Conservation (phyloP, 2,888 invertebrate genomes). For the Adelphocoris suturalis region DNA sequence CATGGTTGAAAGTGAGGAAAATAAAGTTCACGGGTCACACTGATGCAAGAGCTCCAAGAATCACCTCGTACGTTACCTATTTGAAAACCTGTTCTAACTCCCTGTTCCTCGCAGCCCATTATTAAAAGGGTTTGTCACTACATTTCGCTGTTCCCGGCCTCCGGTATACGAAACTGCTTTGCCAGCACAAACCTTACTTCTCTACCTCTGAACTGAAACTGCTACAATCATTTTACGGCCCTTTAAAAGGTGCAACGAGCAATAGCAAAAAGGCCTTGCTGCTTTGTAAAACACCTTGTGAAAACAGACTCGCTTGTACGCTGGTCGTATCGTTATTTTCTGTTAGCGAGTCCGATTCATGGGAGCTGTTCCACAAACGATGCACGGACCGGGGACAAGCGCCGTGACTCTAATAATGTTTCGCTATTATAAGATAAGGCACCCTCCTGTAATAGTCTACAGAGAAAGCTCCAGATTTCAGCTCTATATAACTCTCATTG, state of each 20-base stretch:
- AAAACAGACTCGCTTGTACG: slow-evolving; percentile 8
- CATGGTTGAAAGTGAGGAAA: not conserved
- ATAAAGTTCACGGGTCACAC: slow-evolving; percentile 25
- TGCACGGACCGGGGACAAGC: slow-evolving; percentile 23
- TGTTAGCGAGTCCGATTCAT: slow-evolving; percentile 40
- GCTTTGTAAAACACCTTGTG: slow-evolving; percentile 47
- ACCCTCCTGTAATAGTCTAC: slow-evolving; percentile 1
- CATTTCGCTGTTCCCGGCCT: not conserved
- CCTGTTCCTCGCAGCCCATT: not conserved
- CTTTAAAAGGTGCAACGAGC: not conserved
- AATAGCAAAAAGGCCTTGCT: slow-evolving; percentile 12
- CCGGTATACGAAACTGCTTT: slow-evolving; percentile 1
- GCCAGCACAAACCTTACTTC: slow-evolving; percentile 2
- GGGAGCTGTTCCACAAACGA: slow-evolving; percentile 21
- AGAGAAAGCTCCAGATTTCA: not conserved
- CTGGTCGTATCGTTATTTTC: slow-evolving; percentile 51
- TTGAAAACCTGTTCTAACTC: not conserved
- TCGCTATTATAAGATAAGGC: slow-evolving; percentile 38
- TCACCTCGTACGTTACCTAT: slow-evolving; percentile 7
- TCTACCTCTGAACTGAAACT: not conserved
- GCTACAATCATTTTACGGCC: slow-evolving; percentile 23
- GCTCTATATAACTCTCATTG: slow-evolving; percentile 26
- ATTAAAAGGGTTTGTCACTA: not conserved
- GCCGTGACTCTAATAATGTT: slow-evolving; percentile 54
- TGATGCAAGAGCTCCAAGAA: slow-evolving; percentile 7